Percentiles rank a stretch among this genome's conserved stretches.
phyloP scores from a whole-genome alignment of 2,113 vertebrate genomes.

The Istiophorus platypterus region DNA sequence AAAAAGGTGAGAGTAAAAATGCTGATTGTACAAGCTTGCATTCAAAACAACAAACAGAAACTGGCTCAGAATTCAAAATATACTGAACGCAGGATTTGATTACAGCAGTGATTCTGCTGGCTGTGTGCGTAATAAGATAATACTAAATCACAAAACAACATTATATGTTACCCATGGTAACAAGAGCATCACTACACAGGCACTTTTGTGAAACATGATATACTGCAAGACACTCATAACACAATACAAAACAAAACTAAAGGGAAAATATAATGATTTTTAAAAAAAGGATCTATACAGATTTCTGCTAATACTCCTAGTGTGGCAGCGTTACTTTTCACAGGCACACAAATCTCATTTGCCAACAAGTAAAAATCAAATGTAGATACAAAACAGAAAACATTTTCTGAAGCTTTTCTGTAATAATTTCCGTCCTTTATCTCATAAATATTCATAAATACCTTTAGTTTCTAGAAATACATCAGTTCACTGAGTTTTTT shows the following conservation, averaged over 20 bases:
- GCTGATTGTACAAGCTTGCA: neutral
- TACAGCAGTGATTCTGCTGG: neutral
- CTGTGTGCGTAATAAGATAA: neutral
- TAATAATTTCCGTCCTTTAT: neutral
- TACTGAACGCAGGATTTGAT: neutral
- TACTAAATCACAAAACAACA: neutral
- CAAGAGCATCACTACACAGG: neutral
- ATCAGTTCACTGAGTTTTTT: too few relatives aligned
- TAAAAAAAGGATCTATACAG: neutral
- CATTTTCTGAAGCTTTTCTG: neutral
- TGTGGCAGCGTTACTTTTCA: neutral
- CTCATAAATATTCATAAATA: neutral
- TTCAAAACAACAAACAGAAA: constrained; percentile 7
- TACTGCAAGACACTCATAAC: neutral
- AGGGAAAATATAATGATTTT: neutral
- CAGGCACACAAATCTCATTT: neutral
- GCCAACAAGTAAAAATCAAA: neutral
- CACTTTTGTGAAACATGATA: neutral
- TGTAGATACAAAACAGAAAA: neutral
- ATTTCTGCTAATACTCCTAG: neutral
- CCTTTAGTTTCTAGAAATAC: neutral
- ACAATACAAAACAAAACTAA: neutral
- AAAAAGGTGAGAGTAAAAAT: constrained; percentile 30
- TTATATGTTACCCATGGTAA: neutral
- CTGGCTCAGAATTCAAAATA: neutral